Evolutionary conservation across 2,888 invertebrate genomes (phyloP).

Genomic region (Bruchidius siliquastri): DNA sequence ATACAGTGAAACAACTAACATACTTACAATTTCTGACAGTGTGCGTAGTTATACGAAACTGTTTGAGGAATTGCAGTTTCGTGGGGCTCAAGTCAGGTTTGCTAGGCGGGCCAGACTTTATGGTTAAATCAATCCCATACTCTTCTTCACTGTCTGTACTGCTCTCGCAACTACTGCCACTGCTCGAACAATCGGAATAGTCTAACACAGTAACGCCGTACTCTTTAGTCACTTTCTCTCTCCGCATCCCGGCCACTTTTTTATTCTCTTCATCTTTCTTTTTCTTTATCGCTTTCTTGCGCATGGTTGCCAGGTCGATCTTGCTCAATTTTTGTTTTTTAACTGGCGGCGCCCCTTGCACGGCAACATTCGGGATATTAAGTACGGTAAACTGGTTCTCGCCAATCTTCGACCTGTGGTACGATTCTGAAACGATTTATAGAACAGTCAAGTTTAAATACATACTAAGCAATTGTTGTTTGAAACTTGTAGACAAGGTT

Average conservation of each 20-base stretch:
- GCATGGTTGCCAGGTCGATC: constrained; percentile 44
- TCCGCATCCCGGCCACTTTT: background rate
- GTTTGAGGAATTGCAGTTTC: constrained; percentile 58
- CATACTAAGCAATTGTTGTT: too few species aligned
- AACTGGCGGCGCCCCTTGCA: constrained; percentile 24
- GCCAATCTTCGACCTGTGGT: background rate
- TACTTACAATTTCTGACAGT: constrained; percentile 57
- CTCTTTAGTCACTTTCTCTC: constrained; percentile 26
- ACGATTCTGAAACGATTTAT: background rate
- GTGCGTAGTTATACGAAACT: constrained; percentile 60
- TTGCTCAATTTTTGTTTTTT: constrained; percentile 43
- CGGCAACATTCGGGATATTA: constrained; percentile 40
- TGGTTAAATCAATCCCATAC: constrained; percentile 42
- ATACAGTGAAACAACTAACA: background rate
- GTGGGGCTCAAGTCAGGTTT: constrained; percentile 49
- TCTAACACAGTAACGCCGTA: constrained; percentile 40
- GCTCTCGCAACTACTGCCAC: constrained; percentile 51
- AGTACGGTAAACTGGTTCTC: constrained; percentile 36
- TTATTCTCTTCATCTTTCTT: background rate
- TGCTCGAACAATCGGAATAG: constrained; percentile 43
- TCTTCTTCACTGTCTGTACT: constrained; percentile 46
- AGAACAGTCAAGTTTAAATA: too few species aligned
- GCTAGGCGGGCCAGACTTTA: constrained; percentile 54
- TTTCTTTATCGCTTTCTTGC: constrained; percentile 26
- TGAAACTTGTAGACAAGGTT: too few species aligned